Evolutionary conservation across 2,888 invertebrate genomes (phyloP).

Genomic region (Busseola fusca): DNA sequence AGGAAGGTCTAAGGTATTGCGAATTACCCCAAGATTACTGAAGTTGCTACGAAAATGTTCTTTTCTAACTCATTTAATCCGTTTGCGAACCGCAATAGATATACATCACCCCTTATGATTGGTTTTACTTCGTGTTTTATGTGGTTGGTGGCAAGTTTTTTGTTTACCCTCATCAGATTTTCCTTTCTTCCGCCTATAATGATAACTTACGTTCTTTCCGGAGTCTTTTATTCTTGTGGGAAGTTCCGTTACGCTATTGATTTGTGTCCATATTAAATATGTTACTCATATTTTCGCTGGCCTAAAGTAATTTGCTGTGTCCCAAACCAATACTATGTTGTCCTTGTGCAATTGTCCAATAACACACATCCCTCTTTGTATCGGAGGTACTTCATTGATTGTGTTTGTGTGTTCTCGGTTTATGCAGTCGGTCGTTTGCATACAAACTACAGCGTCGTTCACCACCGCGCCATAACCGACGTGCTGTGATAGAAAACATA

Average conservation of each 20-base stretch:
- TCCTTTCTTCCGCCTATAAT: constrained; percentile 24
- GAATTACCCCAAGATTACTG: constrained; percentile 66
- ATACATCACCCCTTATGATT: constrained; percentile 61
- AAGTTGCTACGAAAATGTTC: constrained; percentile 66
- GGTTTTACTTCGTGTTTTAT: constrained; percentile 57
- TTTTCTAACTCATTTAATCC: constrained; percentile 66
- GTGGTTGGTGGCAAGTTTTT: constrained; percentile 37
- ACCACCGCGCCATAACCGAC: constrained; percentile 42
- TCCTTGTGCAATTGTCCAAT: constrained; percentile 30
- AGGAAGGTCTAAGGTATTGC: constrained; percentile 59
- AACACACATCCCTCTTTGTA: constrained; percentile 33
- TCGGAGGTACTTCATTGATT: constrained; percentile 42
- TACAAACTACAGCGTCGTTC: constrained; percentile 65
- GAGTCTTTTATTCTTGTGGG: constrained; percentile 13
- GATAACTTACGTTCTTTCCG: constrained; percentile 27
- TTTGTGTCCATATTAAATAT: constrained; percentile 19
- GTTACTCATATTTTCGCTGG: constrained; percentile 9
- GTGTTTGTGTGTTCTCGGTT: constrained; percentile 62
- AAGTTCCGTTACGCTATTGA: constrained; percentile 8
- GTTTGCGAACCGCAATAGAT: constrained; percentile 57
- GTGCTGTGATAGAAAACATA: constrained; percentile 61
- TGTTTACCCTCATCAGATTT: constrained; percentile 37
- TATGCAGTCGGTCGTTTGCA: constrained; percentile 72
- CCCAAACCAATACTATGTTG: constrained; percentile 18
- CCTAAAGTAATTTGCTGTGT: constrained; percentile 12